Evolutionary conservation across 2,113 vertebrate genomes (phyloP).

Genomic region (sheep (Ovis aries)): DNA sequence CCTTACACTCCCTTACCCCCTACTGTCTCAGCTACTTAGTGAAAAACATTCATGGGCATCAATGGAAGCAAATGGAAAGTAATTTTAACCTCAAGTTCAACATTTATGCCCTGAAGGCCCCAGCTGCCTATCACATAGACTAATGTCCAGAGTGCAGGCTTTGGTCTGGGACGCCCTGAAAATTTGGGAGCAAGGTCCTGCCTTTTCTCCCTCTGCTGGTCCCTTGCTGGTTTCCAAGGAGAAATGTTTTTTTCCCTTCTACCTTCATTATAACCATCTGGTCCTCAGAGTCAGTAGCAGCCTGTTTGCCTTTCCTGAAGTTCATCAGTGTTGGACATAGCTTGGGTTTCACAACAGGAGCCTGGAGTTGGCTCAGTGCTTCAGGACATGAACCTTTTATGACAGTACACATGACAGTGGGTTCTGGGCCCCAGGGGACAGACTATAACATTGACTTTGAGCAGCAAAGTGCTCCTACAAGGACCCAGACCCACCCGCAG

Average conservation of each 20-base stretch:
- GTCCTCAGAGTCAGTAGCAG: background rate
- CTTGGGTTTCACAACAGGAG: background rate
- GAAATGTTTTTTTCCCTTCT: background rate
- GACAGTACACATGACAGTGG: background rate
- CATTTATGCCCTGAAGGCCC: background rate
- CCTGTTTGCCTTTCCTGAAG: background rate
- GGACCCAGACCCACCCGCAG: background rate
- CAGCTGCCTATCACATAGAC: background rate
- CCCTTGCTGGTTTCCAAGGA: background rate
- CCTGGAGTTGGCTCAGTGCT: background rate
- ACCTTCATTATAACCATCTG: background rate
- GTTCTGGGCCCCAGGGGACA: background rate
- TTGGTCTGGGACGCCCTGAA: background rate
- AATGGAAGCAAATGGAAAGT: background rate
- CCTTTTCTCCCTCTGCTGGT: background rate
- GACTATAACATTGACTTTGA: background rate
- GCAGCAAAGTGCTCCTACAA: background rate
- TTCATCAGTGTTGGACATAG: background rate
- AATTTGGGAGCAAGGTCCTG: background rate
- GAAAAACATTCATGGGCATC: background rate
- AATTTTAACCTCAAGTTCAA: background rate
- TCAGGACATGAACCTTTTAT: background rate
- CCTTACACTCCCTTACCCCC: background rate
- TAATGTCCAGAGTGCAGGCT: too few species aligned
- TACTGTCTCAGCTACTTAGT: background rate